These are phyloP conservation scores for Trematocara nigrifrons DNA, from an alignment of 2,113 vertebrate species.

Conservation along the genomic window DNA sequence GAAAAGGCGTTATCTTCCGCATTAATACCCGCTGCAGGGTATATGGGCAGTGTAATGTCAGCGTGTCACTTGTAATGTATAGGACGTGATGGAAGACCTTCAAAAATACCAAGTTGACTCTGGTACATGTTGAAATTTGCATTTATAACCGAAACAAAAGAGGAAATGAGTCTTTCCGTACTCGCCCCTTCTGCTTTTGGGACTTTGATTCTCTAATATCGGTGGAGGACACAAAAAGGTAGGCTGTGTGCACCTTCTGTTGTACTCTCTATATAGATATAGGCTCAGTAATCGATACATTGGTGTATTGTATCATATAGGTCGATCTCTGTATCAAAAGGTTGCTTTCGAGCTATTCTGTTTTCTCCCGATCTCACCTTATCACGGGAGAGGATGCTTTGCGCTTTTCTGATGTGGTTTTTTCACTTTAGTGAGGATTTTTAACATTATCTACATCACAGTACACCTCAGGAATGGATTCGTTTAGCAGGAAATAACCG, in stretches of 20 bases:
- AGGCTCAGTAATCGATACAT: background rate
- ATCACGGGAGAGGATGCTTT: background rate
- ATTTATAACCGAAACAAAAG: constrained; percentile 3
- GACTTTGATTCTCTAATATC: background rate
- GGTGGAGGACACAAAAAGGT: background rate
- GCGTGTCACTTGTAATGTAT: background rate
- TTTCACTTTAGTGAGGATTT: background rate
- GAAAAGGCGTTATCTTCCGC: constrained; percentile 49
- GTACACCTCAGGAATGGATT: background rate
- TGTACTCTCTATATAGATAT: background rate
- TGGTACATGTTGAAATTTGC: background rate
- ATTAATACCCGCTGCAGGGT: background rate
- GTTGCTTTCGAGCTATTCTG: background rate
- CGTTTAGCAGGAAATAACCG: background rate
- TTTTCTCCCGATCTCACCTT: background rate
- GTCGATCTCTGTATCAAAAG: background rate
- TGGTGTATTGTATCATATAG: background rate
- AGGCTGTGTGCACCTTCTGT: background rate
- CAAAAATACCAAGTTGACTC: background rate
- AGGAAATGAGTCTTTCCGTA: constrained; percentile 34
- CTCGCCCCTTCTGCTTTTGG: background rate
- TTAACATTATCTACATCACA: background rate
- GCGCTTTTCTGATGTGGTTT: background rate
- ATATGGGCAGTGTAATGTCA: background rate
- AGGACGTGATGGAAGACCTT: background rate